These are phyloP conservation scores for Chrysomela aeneicollis DNA, from an alignment of 2,888 invertebrate species.

Conservation along the genomic window DNA sequence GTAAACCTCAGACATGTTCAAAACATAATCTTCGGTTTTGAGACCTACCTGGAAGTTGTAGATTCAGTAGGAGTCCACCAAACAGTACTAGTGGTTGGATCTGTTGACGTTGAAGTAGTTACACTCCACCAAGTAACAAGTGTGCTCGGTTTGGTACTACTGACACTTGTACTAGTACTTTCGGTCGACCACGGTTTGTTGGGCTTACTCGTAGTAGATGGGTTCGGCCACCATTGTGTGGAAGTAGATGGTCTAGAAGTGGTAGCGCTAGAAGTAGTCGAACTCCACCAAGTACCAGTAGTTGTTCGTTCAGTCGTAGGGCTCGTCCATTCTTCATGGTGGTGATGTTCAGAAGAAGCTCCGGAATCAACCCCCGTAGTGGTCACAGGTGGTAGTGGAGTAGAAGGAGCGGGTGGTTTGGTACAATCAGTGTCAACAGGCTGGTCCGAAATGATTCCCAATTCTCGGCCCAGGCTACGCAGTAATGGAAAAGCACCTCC, in stretches of 20 bases:
- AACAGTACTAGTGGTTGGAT: conserved; percentile 43
- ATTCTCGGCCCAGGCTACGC: conserved; percentile 77
- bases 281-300: conserved; percentile 51
- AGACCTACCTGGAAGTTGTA: conserved; percentile 22
- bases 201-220: conserved; percentile 23
- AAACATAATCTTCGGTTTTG: not conserved
- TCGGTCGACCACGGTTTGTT: conserved; percentile 43
- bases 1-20: not conserved
- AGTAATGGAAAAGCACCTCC: conserved; percentile 80
- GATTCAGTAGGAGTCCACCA: conserved; percentile 32
- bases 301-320: conserved; percentile 56
- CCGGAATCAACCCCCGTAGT: conserved; percentile 73
- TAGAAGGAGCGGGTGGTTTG: conserved; percentile 75
- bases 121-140: conserved; percentile 33
- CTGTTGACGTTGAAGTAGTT: conserved; percentile 44
- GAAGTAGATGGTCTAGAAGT: conserved; percentile 51
- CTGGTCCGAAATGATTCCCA: conserved; percentile 68
- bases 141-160: conserved; percentile 21
- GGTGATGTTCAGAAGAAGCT: conserved; percentile 45
- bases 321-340: conserved; percentile 45
- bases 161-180: conserved; percentile 27
- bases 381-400: conserved; percentile 78
- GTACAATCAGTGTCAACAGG: conserved; percentile 70
- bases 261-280: conserved; percentile 49
- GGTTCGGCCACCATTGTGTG: conserved; percentile 48